Evolutionary conservation across 23 tunicate species (phyloP).

Genomic region (Trididemnum clinides): DNA sequence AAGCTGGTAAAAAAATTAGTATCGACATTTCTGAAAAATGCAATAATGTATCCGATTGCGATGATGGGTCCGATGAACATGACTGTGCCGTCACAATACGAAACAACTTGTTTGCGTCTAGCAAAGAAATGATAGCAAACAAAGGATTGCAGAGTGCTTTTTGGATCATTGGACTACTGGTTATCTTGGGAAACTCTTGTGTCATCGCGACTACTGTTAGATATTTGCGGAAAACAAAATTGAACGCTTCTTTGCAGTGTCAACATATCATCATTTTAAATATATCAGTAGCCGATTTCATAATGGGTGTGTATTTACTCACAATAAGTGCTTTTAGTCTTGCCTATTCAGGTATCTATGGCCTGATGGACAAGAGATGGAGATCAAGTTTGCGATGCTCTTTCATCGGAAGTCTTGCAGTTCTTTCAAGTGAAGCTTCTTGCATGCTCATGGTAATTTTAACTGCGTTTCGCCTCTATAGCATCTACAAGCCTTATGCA

Average conservation of each 20-base stretch:
- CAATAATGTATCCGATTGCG: not conserved
- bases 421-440: conserved; percentile 37
- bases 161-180: conserved; percentile 19
- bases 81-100: not conserved
- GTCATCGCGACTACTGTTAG: not conserved
- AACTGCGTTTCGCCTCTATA: conserved; percentile 17
- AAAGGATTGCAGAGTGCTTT: not conserved
- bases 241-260: not conserved
- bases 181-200: not conserved
- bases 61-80: conserved; percentile 4
- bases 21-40: not conserved
- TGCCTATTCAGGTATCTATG: conserved; percentile 26
- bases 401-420: conserved; percentile 3
- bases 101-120: conserved; percentile 1
- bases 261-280: conserved; percentile 30
- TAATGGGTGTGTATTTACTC: conserved; percentile 44
- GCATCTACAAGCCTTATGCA: not conserved
- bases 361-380: conserved; percentile 40
- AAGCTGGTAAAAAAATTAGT: not conserved
- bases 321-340: conserved; percentile 2
- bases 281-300: conserved; percentile 30
- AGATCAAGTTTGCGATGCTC: conserved; percentile 20
- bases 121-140: not conserved
- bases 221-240: not conserved
- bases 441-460: conserved; percentile 27